Evolutionary conservation across 2,113 vertebrate species (phyloP).

Genomic region (Artemisiospiza belli): DNA sequence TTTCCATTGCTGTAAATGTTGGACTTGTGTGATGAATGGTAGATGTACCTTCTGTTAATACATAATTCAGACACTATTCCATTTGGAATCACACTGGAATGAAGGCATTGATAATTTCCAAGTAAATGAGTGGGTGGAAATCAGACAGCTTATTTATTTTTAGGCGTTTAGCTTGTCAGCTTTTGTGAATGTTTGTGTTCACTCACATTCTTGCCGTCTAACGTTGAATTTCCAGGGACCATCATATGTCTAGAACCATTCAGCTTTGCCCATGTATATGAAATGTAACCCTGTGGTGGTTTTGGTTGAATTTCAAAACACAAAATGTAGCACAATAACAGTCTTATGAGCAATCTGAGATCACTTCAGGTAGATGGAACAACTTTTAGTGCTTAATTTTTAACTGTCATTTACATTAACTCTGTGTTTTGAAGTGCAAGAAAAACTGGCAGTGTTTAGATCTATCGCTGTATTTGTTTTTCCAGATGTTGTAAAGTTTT

Average conservation of each 20-base stretch:
- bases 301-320: conserved; percentile 63
- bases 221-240: conserved; percentile 54
- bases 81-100: conserved; percentile 23
- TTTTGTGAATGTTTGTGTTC: conserved; percentile 50
- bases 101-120: conserved; percentile 28
- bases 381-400: background rate
- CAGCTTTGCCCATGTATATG: conserved; percentile 27
- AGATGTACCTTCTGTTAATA: background rate
- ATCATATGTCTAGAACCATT: conserved; percentile 55
- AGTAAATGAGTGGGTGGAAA: conserved; percentile 43
- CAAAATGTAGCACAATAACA: conserved; percentile 19
- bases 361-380: conserved; percentile 46
- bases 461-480: background rate
- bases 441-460: background rate
- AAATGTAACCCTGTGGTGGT: conserved; percentile 61
- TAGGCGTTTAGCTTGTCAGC: conserved; percentile 24
- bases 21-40: conserved; percentile 3
- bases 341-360: background rate
- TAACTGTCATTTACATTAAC: background rate
- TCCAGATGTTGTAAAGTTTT: background rate
- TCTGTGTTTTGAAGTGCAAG: background rate
- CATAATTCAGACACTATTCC: background rate
- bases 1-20: background rate
- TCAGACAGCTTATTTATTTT: conserved; percentile 53
- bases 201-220: conserved; percentile 50